Evolutionary conservation across 2,113 vertebrate genomes (phyloP).

Genomic region (Saiga tatarica): DNA sequence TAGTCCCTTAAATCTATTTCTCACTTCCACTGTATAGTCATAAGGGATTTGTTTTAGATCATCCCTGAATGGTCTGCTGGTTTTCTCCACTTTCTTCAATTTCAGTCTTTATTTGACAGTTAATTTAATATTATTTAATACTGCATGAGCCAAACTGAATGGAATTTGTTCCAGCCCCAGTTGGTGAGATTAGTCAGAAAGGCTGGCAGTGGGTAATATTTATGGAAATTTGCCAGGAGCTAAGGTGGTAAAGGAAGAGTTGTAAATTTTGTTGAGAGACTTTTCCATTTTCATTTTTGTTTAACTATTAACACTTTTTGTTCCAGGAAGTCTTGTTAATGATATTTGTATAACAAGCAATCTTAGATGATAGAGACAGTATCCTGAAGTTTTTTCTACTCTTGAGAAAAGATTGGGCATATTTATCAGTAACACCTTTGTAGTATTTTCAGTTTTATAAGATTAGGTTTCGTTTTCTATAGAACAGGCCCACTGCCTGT

Average conservation of each 20-base stretch:
- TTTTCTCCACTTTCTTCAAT: no score
- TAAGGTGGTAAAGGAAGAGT: neutral
- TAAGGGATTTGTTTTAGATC: no score
- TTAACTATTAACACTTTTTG: neutral
- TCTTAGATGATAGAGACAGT: neutral
- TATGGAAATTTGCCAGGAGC: neutral
- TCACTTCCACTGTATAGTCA: no score
- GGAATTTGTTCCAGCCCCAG: neutral
- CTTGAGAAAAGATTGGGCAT: neutral
- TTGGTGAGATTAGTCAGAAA: neutral
- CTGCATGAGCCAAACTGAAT: neutral
- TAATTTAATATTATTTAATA: neutral
- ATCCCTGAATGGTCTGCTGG: no score
- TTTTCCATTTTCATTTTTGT: neutral
- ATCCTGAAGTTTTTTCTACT: neutral
- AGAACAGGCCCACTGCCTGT: neutral
- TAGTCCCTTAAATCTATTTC: no score
- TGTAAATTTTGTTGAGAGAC: neutral
- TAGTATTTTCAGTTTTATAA: neutral
- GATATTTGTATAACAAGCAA: neutral
- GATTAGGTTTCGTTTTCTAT: neutral
- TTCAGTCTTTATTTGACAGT: no score
- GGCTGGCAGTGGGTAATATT: neutral
- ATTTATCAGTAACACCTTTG: neutral
- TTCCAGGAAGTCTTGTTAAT: neutral